A percentile compares a stretch with the other conserved stretches of the same genome.
Evolutionary conservation across 2,113 vertebrate genomes (phyloP).

Genomic region (Hoplias malabaricus): DNA sequence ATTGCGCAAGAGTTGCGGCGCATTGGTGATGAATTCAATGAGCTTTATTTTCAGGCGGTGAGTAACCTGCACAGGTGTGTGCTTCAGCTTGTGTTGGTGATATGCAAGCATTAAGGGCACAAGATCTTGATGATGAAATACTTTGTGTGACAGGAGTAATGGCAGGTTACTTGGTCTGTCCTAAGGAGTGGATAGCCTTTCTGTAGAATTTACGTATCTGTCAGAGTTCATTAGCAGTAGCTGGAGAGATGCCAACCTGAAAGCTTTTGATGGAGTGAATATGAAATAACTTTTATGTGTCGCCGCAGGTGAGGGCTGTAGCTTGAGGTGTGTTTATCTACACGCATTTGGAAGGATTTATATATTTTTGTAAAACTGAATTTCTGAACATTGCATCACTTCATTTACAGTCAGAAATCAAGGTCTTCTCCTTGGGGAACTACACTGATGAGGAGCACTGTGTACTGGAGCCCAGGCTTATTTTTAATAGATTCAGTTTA

Average conservation of each 20-base stretch:
- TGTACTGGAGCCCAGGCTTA: not conserved
- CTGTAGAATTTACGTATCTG: not conserved
- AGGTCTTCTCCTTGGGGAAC: conserved; percentile 42
- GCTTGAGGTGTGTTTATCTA: not conserved
- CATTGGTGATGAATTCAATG: conserved; percentile 88
- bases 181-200: not conserved
- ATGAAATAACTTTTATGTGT: not conserved
- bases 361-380: conserved; percentile 16
- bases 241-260: not conserved
- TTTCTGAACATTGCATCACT: conserved; percentile 69
- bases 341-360: not conserved
- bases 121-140: conserved; percentile 26
- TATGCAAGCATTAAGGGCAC: not conserved
- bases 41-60: conserved; percentile 58
- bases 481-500: not conserved
- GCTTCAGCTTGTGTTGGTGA: not conserved
- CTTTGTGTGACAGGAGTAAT: conserved; percentile 9
- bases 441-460: not conserved
- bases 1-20: conserved; percentile 84
- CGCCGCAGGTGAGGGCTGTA: conserved; percentile 3
- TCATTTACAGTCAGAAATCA: conserved; percentile 54
- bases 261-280: not conserved
- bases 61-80: conserved; percentile 39
- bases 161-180: not conserved
- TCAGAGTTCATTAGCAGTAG: conserved; percentile 17